phyloP scores from a whole-genome alignment of 2,113 vertebrate genomes.

The Aegithalos caudatus region DNA sequence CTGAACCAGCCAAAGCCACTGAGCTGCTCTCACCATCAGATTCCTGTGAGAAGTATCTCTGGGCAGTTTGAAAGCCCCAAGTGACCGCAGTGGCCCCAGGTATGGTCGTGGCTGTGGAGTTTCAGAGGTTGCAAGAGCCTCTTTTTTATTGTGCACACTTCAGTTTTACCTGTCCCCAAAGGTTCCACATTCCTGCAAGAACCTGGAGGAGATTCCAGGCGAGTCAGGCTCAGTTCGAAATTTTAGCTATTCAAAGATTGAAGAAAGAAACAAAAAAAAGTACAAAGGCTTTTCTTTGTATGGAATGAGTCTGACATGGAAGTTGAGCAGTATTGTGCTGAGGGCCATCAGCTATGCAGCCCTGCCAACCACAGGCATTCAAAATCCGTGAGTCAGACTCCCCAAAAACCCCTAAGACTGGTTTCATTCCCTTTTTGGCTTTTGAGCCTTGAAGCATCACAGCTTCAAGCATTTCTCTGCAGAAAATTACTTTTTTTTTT shows the following conservation, averaged over 20 bases:
- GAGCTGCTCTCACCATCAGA: neutral
- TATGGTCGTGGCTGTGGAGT: neutral
- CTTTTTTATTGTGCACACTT: neutral
- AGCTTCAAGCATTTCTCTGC: neutral
- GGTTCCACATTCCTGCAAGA: neutral
- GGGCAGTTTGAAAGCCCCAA: neutral
- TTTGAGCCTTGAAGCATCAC: neutral
- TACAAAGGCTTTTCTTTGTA: slow-evolving; percentile 3
- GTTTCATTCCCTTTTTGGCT: slow-evolving; percentile 30
- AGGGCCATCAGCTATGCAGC: slow-evolving; percentile 34
- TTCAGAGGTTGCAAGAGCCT: neutral
- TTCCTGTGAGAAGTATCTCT: neutral
- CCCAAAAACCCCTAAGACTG: slow-evolving; percentile 25
- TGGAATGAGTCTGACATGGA: neutral
- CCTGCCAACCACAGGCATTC: slow-evolving; percentile 54
- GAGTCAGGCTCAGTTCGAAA: accelerated
- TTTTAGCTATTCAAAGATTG: neutral
- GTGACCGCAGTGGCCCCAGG: neutral
- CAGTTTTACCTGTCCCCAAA: neutral
- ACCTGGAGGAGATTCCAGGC: neutral
- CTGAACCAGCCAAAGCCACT: neutral
- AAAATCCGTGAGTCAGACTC: slow-evolving; percentile 43
- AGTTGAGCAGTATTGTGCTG: slow-evolving; percentile 18
- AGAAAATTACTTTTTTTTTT: neutral
- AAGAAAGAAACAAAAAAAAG: neutral